A percentile compares a stretch with the other conserved stretches of the same genome.
Evolutionary conservation across 2,113 vertebrate genomes (phyloP).

Genomic region (Dolichallabes microphthalmus): DNA sequence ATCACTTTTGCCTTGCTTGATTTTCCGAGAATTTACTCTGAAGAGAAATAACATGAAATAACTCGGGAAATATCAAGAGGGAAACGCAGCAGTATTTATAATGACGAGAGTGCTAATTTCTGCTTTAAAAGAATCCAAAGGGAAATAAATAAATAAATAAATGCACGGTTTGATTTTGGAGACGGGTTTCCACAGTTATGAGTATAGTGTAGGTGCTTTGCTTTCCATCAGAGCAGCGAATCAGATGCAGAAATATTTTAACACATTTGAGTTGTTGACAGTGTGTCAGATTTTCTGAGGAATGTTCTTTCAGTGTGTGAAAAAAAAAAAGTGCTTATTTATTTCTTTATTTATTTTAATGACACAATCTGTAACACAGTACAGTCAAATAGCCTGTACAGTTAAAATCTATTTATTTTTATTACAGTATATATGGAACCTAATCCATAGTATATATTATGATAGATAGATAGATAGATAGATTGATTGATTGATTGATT

Average conservation of each 20-base stretch:
- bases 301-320: conserved; percentile 42
- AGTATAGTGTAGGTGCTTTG: conserved; percentile 8
- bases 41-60: not conserved
- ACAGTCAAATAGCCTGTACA: not conserved
- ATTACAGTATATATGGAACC: not conserved
- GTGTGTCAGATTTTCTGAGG: conserved; percentile 26
- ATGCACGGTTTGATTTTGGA: not conserved
- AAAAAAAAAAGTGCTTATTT: conserved; percentile 30
- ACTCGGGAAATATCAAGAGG: not conserved
- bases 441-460: not conserved
- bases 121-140: too few relatives aligned
- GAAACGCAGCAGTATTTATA: not conserved
- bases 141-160: not conserved
- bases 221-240: conserved; percentile 26
- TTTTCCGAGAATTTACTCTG: not conserved
- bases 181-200: not conserved
- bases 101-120: not conserved
- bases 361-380: conserved; percentile 25
- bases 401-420: not conserved
- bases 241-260: conserved; percentile 38
- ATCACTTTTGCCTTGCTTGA: not conserved
- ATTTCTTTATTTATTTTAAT: conserved; percentile 39
- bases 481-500: too few relatives aligned
- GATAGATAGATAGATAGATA: too few relatives aligned
- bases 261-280: conserved; percentile 40